These are phyloP conservation scores for Holocentrus rufus DNA, from an alignment of 2,797 vertebrate genomes.

Conservation along the genomic window DNA sequence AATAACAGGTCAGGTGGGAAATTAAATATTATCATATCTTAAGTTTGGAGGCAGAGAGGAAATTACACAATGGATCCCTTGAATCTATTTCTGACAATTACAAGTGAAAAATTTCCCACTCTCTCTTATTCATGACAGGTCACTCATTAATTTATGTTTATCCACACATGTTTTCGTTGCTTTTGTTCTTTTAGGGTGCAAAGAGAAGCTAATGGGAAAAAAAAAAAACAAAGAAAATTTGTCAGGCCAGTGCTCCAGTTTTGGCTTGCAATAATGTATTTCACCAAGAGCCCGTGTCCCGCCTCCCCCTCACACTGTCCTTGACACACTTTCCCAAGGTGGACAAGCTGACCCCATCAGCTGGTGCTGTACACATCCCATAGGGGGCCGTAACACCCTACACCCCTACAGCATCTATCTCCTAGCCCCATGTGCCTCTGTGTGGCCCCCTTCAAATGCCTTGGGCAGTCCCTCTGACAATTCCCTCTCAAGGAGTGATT, in stretches of 20 bases:
- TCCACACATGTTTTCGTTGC: constrained; percentile 34
- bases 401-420: constrained; percentile 84
- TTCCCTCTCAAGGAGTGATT: constrained; percentile 83
- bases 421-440: constrained; percentile 71
- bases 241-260: constrained; percentile 40
- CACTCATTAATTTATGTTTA: constrained; percentile 48
- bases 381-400: constrained; percentile 70
- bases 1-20: neutral
- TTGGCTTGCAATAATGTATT: constrained; percentile 37
- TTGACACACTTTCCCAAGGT: constrained; percentile 87
- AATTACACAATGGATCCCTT: constrained; percentile 30
- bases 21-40: constrained; percentile 5
- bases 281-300: constrained; percentile 43
- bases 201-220: neutral
- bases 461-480: constrained; percentile 79
- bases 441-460: constrained; percentile 76
- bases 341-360: constrained; percentile 82
- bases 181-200: constrained; percentile 4
- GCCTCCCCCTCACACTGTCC: constrained; percentile 72
- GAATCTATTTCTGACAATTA: constrained; percentile 38
- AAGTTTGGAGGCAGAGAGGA: constrained; percentile 18
- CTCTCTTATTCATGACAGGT: constrained; percentile 47
- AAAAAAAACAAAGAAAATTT: constrained; percentile 44
- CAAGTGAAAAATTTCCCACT: constrained; percentile 7
- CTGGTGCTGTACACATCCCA: constrained; percentile 79